Percentiles rank a stretch among this genome's conserved stretches.
Conservation (phyloP, 2,113 vertebrate genomes). For the Crotophaga sulcirostris region DNA sequence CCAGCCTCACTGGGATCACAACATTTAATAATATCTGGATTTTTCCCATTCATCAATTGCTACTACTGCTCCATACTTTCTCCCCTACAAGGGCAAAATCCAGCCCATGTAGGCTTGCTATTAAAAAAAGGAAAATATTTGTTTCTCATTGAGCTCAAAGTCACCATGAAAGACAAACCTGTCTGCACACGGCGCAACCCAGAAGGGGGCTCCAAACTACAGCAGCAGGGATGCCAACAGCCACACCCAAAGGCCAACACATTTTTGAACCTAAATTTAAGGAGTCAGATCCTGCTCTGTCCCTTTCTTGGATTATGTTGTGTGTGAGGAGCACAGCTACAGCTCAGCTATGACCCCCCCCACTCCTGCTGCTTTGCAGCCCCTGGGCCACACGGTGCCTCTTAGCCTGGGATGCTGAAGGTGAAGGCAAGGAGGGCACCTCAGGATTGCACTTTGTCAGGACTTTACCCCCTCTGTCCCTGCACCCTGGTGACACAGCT, state of each 20-base stretch:
- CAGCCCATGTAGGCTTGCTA: neutral
- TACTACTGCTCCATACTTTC: neutral
- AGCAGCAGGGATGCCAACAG: neutral
- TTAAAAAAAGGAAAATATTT: neutral
- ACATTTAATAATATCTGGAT: constrained; percentile 14
- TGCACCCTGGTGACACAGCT: neutral
- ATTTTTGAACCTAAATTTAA: neutral
- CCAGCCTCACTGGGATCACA: neutral
- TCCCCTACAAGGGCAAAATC: neutral
- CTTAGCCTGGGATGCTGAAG: neutral
- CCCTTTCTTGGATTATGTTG: neutral
- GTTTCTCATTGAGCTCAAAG: neutral
- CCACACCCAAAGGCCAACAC: neutral
- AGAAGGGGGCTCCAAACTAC: neutral
- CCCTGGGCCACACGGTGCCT: fast-evolving
- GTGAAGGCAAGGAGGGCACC: too few relatives aligned
- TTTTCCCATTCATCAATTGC: neutral
- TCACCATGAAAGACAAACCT: neutral
- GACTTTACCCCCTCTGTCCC: neutral
- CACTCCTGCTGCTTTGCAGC: fast-evolving
- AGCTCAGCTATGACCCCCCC: fast-evolving
- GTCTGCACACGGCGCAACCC: neutral
- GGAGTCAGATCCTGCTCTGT: neutral
- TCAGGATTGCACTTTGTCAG: fast-evolving
- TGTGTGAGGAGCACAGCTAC: fast-evolving